Conservation (phyloP, 2,113 vertebrate species). For the Tachycineta bicolor region DNA sequence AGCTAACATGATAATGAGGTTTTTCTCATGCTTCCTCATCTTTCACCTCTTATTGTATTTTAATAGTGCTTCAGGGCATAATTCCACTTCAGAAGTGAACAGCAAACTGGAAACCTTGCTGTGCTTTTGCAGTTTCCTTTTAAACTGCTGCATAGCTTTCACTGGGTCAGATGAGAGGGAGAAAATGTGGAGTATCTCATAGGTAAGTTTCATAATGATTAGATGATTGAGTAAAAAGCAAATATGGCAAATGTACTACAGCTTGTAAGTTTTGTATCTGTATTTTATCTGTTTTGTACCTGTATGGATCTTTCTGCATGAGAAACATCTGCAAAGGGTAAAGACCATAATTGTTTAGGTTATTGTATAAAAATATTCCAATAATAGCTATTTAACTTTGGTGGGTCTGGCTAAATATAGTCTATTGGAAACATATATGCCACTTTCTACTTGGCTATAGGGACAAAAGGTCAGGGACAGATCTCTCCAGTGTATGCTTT, state of each 20-base stretch:
- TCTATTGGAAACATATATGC: neutral
- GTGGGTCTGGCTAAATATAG: neutral
- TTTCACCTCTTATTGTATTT: neutral
- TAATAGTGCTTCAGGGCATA: neutral
- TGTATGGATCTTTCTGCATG: neutral
- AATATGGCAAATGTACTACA: neutral
- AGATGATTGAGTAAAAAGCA: neutral
- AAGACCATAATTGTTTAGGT: neutral
- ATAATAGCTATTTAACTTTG: neutral
- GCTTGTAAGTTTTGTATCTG: neutral
- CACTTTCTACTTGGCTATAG: neutral
- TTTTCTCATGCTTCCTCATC: slow-evolving; percentile 2
- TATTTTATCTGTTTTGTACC: neutral
- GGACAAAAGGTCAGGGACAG: neutral
- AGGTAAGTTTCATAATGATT: neutral
- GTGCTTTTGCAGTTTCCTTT: neutral
- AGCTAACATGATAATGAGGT: neutral
- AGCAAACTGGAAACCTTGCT: neutral
- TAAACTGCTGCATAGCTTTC: neutral
- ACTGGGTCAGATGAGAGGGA: neutral
- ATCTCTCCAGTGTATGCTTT: neutral
- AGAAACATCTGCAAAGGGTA: neutral
- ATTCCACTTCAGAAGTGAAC: neutral
- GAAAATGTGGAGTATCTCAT: neutral
- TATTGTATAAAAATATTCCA: neutral